Percentiles rank a stretch among this genome's conserved stretches.
Conservation (phyloP, 2,113 vertebrate species). For the Dendropsophus ebraccatus region DNA sequence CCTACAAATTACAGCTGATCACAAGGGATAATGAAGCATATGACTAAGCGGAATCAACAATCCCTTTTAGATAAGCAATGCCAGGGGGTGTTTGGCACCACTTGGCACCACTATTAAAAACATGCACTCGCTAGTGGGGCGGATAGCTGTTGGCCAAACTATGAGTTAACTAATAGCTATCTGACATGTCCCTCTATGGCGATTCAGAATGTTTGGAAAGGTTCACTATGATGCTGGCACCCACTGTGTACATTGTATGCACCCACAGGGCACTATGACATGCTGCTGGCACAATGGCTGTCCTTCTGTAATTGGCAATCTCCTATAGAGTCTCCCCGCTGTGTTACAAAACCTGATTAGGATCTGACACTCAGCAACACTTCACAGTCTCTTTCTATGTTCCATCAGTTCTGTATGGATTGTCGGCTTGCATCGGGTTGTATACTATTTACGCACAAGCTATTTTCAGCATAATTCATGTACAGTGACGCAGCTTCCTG, state of each 20-base stretch:
- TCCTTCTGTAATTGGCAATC: conserved; percentile 6
- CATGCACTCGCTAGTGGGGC: background rate
- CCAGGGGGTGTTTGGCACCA: background rate
- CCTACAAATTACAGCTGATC: background rate
- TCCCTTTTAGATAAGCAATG: background rate
- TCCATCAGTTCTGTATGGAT: background rate
- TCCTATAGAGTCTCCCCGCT: background rate
- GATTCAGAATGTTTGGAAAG: background rate
- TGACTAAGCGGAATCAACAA: background rate
- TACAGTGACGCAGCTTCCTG: background rate
- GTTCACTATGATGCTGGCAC: background rate
- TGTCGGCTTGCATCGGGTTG: too few species aligned
- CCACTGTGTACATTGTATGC: background rate
- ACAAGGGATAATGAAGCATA: background rate
- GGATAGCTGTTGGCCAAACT: background rate
- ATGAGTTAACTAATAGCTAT: background rate
- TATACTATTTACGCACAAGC: background rate
- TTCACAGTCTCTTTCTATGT: background rate
- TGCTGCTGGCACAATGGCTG: background rate
- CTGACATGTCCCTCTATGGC: background rate
- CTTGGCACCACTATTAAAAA: background rate
- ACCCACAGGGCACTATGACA: conserved; percentile 13
- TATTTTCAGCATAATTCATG: background rate
- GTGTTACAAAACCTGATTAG: background rate
- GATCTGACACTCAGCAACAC: background rate